Base-by-base conservation (phyloP, 2,888 invertebrate species). In the Spisula solida region DNA sequence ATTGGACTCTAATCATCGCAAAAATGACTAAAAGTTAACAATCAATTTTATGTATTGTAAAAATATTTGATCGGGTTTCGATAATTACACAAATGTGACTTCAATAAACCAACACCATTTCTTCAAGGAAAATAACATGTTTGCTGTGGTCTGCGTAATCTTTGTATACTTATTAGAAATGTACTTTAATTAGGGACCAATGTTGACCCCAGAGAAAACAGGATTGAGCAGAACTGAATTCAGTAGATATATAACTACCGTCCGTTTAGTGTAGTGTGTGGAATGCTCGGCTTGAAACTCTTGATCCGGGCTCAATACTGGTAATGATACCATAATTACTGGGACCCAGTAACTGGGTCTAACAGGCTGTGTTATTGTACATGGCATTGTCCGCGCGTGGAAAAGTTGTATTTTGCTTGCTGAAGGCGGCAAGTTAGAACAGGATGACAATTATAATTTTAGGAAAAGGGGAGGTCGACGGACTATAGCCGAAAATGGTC, bases 11-110 rank as follows among this genome's bases (percentile, higher is more conserved):
- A 75, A 75, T 31, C 75, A 75, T 75, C 31, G 12, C n/a, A 12
- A 75, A 34, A 31, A 75, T 75, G 29, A 18, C 16, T 25, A 14
- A 75, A 75, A 75, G 60, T 66, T 66, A 66, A 25, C 60, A 66
- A 66, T 66, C 60, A 66, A 66, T 66, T 66, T 66, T 66, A 66
- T 66, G 60, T 25, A 66, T 66, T 66, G 60, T 66, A 66, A 66
- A 66, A 66, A 66, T 66, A 66, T 66, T 66, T 66, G 60, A 10
- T 66, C 25, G n/a, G 60, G n/a, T 8, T 66, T 66, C 25, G 10
- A 66, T n/a, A 66, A 66, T 66, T 25, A 66, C 25, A 66, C 60
- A 66, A 25, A 66, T 66, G 60, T 66, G 20, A 66, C 60, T 66
- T 66, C n/a, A 25, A 66, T 66, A 66, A 66, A 66, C 60, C 60